Evolutionary conservation across 2,113 vertebrate species (phyloP).

Genomic region (Semnopithecus entellus): DNA sequence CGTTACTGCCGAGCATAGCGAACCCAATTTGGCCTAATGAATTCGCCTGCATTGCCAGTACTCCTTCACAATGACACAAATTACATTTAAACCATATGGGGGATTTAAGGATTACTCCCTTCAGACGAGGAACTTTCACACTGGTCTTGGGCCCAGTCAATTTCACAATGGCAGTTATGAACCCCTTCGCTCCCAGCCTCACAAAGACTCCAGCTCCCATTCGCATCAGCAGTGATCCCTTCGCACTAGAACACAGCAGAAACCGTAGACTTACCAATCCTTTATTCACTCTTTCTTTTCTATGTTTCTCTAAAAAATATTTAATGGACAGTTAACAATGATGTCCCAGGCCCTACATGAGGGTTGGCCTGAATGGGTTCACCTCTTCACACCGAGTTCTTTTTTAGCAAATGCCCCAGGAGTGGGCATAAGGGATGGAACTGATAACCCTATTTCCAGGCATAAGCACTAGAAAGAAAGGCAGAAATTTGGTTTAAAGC

Average conservation of each 20-base stretch:
- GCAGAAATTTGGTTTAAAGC: background rate
- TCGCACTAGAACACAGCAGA: background rate
- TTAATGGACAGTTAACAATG: background rate
- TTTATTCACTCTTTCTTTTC: background rate
- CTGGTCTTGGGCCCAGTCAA: constrained; percentile 56
- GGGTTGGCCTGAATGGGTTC: background rate
- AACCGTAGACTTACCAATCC: background rate
- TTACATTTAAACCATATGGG: constrained; percentile 63
- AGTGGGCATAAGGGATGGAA: background rate
- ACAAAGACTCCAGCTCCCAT: background rate
- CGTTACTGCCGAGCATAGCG: constrained; percentile 67
- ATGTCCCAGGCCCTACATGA: background rate
- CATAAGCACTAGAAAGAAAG: background rate
- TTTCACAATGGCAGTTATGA: constrained; percentile 63
- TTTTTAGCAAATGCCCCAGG: background rate
- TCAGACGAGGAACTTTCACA: constrained; percentile 64
- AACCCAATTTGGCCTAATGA: constrained; percentile 74
- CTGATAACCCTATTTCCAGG: background rate
- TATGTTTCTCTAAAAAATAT: background rate
- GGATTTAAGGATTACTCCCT: constrained; percentile 72
- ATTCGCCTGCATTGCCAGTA: constrained; percentile 46
- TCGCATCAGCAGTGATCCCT: background rate
- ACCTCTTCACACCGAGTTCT: background rate
- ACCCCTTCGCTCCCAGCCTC: background rate
- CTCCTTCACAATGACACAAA: constrained; percentile 77